Percentiles rank a stretch among this genome's conserved stretches.
Evolutionary conservation across 2,888 invertebrate genomes (phyloP).

Genomic region (Lithodes maja): DNA sequence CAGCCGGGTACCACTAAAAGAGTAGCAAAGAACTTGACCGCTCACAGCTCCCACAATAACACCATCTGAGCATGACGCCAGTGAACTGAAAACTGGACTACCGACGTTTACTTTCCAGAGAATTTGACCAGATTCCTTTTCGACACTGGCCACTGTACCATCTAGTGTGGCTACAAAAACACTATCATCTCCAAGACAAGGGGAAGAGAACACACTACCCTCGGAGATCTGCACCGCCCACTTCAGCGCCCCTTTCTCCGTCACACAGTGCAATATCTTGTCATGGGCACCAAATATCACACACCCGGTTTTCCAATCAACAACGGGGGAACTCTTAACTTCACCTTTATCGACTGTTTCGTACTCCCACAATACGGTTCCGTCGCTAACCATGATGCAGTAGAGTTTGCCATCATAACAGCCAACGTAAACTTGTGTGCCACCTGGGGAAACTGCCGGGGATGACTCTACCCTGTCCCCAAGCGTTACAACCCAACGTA

Average conservation of each 20-base stretch:
- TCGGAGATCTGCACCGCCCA: slow-evolving; percentile 77
- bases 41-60: slow-evolving; percentile 49
- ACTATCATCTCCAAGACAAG: slow-evolving; percentile 36
- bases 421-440: slow-evolving; percentile 81
- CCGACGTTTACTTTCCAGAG: slow-evolving; percentile 31
- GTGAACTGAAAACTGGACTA: slow-evolving; percentile 58
- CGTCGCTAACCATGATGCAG: slow-evolving; percentile 79
- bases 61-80: slow-evolving; percentile 41
- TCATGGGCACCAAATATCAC: slow-evolving; percentile 85
- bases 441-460: slow-evolving; percentile 75
- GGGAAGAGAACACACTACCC: slow-evolving; percentile 64
- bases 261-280: slow-evolving; percentile 80
- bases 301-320: slow-evolving; percentile 76
- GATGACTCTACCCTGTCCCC: slow-evolving; percentile 85
- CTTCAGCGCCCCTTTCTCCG: slow-evolving; percentile 75
- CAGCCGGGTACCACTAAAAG: slow-evolving; percentile 33
- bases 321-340: slow-evolving; percentile 81
- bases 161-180: slow-evolving; percentile 61
- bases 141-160: slow-evolving; percentile 43
- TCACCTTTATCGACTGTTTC: slow-evolving; percentile 78
- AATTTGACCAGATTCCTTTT: slow-evolving; percentile 33
- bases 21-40: slow-evolving; percentile 36
- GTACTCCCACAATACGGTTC: slow-evolving; percentile 80
- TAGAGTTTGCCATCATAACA: slow-evolving; percentile 86
- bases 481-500: slow-evolving; percentile 75